Conservation (phyloP, 1,140 invertebrate genomes). For the Leptinotarsa defecta region DNA sequence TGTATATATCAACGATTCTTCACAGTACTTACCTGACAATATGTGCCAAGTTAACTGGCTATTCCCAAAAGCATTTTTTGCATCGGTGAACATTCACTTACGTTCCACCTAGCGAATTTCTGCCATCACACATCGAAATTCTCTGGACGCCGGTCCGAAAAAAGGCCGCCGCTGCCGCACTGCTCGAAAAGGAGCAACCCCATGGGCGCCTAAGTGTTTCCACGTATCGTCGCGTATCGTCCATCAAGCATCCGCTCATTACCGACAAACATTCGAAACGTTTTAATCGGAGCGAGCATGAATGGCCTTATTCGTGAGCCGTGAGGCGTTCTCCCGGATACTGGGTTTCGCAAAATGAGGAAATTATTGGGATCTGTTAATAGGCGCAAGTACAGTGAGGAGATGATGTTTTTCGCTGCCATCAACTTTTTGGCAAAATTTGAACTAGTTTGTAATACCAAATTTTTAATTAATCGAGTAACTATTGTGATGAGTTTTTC, state of each 20-base stretch:
- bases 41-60: not conserved
- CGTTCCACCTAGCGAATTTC: conserved; percentile 4
- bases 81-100: conserved; percentile 2
- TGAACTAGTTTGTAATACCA: too few species aligned
- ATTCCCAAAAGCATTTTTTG: conserved; percentile 1
- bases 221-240: conserved; percentile 15
- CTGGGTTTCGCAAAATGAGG: not conserved
- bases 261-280: conserved; percentile 21
- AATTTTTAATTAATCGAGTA: too few species aligned
- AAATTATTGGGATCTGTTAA: too few species aligned
- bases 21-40: not conserved
- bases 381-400: too few species aligned
- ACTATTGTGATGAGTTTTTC: too few species aligned
- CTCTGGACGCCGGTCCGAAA: not conserved
- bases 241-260: conserved; percentile 13
- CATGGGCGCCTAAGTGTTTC: conserved; percentile 9
- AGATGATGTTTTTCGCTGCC: too few species aligned
- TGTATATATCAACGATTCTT: not conserved
- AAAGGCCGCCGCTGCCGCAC: not conserved
- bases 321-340: not conserved
- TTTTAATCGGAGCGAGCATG: conserved; percentile 20
- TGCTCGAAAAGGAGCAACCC: conserved; percentile 18
- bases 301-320: conserved; percentile 10
- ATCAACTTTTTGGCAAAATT: too few species aligned
- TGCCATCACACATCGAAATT: conserved; percentile 8